Percentiles rank a stretch among this genome's conserved stretches.
These are phyloP conservation scores for Fulica atra DNA, from an alignment of 2,113 vertebrate genomes.

Conservation along the genomic window DNA sequence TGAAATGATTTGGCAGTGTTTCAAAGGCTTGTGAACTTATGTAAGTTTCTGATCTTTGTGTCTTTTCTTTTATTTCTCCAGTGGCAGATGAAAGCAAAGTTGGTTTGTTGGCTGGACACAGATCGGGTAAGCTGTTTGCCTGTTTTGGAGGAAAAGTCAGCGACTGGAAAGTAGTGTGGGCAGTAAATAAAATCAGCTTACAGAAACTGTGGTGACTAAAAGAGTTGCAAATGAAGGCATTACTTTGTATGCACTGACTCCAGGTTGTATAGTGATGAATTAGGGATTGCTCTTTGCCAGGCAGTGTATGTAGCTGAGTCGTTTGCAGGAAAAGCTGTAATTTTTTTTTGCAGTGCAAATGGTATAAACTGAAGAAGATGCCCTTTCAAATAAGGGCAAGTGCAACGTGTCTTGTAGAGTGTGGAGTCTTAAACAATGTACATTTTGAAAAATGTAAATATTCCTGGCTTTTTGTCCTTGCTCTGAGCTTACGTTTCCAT, in stretches of 20 bases:
- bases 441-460: not conserved
- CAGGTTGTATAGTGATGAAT: conserved; percentile 46
- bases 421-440: not conserved
- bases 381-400: not conserved
- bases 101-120: conserved; percentile 75
- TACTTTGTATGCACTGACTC: conserved; percentile 24
- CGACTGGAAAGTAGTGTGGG: not conserved
- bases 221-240: conserved; percentile 66
- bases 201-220: conserved; percentile 11
- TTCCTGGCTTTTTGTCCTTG: not conserved
- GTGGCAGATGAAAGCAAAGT: conserved; percentile 92
- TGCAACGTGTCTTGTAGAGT: not conserved
- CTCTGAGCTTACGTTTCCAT: not conserved
- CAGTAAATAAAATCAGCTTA: conserved; percentile 50
- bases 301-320: not conserved
- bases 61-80: conserved; percentile 68
- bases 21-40: conserved; percentile 55
- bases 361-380: not conserved
- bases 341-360: conserved; percentile 31
- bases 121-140: conserved; percentile 78
- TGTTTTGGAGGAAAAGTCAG: conserved; percentile 29
- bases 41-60: conserved; percentile 60
- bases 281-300: conserved; percentile 33
- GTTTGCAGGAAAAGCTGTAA: conserved; percentile 41
- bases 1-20: conserved; percentile 59